These are phyloP conservation scores for Aradus depressus DNA, from an alignment of 2,888 invertebrate genomes.

Conservation along the genomic window DNA sequence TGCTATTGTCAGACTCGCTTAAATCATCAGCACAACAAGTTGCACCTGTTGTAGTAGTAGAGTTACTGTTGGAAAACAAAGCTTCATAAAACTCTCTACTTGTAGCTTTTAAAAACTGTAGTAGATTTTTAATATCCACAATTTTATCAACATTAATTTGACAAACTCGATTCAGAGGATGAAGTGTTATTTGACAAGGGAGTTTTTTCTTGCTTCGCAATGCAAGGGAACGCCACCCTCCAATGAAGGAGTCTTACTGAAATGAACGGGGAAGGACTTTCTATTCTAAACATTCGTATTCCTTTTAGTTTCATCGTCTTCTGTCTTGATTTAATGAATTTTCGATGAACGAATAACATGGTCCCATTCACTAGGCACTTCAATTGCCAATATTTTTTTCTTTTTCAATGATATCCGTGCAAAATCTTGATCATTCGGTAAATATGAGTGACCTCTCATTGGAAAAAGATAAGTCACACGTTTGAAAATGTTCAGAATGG, in stretches of 20 bases:
- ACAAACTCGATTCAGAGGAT: no score
- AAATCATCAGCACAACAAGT: no score
- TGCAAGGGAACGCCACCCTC: constrained; percentile 1
- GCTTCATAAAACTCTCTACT: no score
- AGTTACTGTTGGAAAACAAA: no score
- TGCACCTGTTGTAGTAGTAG: no score
- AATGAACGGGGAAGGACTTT: constrained; percentile 1
- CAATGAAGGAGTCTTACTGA: neutral
- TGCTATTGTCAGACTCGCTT: no score
- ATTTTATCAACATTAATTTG: no score
- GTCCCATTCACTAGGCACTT: neutral
- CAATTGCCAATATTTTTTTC: neutral
- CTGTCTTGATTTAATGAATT: neutral
- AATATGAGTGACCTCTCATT: no score
- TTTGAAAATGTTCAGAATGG: neutral
- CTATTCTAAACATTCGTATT: constrained; percentile 3
- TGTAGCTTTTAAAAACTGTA: no score
- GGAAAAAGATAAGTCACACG: neutral
- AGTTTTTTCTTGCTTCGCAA: constrained; percentile 1
- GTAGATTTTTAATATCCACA: no score
- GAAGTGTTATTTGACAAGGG: neutral
- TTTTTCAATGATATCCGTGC: no score
- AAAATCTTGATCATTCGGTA: constrained; percentile 2
- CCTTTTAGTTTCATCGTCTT: neutral
- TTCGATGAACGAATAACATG: neutral